Base-by-base conservation (phyloP, 1,140 invertebrate genomes). In the Apocrypta bakeri region DNA sequence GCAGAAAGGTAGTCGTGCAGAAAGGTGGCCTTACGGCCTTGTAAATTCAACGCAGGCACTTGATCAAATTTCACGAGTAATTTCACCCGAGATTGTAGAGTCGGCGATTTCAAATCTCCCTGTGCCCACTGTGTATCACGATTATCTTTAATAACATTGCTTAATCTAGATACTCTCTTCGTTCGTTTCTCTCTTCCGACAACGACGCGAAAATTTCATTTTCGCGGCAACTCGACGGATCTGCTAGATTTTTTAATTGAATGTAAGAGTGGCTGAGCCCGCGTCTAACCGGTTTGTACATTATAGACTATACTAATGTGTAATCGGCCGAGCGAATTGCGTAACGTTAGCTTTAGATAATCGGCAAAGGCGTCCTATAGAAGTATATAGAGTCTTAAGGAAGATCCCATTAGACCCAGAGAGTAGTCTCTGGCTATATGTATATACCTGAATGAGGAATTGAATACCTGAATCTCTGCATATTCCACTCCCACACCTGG, bases 41-140 rank as follows among this genome's bases (percentile, higher is more conserved):
- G 80, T 27, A 74, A 75, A 75, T 48, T 29, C 56, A 14, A 21
- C 64, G 42, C 66, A 37, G 66, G 17, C 21, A 82, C 68, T 82
- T 17, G 81, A 82, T 82, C 81, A 64, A 82, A 82, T 82, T 82
- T 82, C 81, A 82, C 31, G 66, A 77, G 74, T 72, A 77, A 82
- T 78, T 82, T 82, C 74, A 82, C 37, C 42, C 29, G 80, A 33
- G 40, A 75, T 81, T 81, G 56, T 25, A 68, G 63, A 56, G 61
- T 14, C 48, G 37, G 33, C 61, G 17, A 33, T 73, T 73, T 42
- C 12, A 37, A 71, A 29, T 71, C 68, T 1, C 29, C n/a, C 14
- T 24, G 64, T 25, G 64, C 25, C 4, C n/a, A 24, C 64, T 37
- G 29, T 8, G 21, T 31, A 1, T 17, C 1, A 37, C 29, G 68